Percentiles rank a stretch among this genome's conserved stretches.
Evolutionary conservation across 2,113 vertebrate genomes (phyloP).

Genomic region (Jacana jacana): DNA sequence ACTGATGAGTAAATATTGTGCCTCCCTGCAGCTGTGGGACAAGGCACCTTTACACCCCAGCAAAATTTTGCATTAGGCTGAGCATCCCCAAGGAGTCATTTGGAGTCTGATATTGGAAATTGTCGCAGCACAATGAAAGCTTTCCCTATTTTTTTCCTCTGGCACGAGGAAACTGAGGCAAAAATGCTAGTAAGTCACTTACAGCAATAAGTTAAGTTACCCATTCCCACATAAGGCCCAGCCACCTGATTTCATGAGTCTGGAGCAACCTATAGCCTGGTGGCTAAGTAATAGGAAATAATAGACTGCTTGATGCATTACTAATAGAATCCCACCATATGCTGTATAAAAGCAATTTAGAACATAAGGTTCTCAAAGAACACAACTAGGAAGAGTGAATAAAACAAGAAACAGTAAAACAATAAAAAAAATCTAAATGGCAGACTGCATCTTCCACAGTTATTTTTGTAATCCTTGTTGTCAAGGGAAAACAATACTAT

Average conservation of each 20-base stretch:
- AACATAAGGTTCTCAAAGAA: not conserved
- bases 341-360: not conserved
- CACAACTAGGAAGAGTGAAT: not conserved
- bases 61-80: not conserved
- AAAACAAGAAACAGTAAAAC: not conserved
- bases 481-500: not conserved
- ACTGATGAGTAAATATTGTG: not conserved
- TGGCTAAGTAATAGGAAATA: not conserved
- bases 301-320: not conserved
- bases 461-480: not conserved
- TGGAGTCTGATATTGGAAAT: not conserved
- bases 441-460: not conserved
- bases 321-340: not conserved
- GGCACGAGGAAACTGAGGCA: not conserved
- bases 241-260: not conserved
- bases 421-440: too few species aligned
- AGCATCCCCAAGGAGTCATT: not conserved
- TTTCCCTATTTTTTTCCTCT: not conserved
- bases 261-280: not conserved
- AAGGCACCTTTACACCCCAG: not conserved
- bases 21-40: not conserved
- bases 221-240: not conserved
- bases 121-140: not conserved
- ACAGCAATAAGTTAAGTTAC: too few species aligned
- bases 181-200: not conserved